A percentile compares a stretch with the other conserved stretches of the same genome.
Evolutionary conservation across 1,140 invertebrate species (phyloP).

Genomic region (Conus ventricosus): DNA sequence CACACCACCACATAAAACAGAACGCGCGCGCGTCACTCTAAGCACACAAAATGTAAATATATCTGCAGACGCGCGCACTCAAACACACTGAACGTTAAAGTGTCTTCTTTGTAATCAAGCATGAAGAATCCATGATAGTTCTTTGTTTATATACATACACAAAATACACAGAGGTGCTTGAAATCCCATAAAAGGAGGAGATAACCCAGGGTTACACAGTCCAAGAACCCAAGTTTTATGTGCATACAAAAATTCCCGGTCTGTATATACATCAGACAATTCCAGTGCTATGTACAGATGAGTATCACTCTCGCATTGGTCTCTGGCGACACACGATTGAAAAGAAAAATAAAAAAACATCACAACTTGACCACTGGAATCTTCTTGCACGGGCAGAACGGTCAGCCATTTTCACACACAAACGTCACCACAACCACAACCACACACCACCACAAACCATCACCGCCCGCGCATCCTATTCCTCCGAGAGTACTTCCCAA

Average conservation of each 20-base stretch:
- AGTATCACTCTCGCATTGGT: neutral
- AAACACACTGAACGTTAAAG: too few relatives aligned
- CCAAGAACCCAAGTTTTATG: neutral
- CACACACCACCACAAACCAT: neutral
- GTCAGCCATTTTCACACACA: neutral
- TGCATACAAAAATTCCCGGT: neutral
- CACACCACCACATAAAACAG: neutral
- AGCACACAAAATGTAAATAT: too few relatives aligned
- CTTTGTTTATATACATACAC: neutral
- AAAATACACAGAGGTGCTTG: too few relatives aligned
- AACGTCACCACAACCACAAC: neutral
- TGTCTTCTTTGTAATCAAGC: neutral
- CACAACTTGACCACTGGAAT: neutral
- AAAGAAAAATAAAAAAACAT: neutral
- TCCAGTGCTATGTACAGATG: neutral
- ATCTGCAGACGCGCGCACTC: neutral
- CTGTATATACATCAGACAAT: neutral
- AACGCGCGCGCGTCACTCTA: too few relatives aligned
- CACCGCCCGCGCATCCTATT: constrained; percentile 33
- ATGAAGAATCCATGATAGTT: neutral
- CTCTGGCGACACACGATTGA: neutral
- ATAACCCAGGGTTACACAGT: too few relatives aligned
- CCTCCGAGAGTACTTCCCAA: constrained; percentile 67
- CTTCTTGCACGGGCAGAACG: neutral
- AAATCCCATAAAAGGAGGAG: too few relatives aligned